Percentiles rank a stretch among this genome's conserved stretches.
Conservation (phyloP, 2,113 vertebrate genomes). For the Equus przewalskii region DNA sequence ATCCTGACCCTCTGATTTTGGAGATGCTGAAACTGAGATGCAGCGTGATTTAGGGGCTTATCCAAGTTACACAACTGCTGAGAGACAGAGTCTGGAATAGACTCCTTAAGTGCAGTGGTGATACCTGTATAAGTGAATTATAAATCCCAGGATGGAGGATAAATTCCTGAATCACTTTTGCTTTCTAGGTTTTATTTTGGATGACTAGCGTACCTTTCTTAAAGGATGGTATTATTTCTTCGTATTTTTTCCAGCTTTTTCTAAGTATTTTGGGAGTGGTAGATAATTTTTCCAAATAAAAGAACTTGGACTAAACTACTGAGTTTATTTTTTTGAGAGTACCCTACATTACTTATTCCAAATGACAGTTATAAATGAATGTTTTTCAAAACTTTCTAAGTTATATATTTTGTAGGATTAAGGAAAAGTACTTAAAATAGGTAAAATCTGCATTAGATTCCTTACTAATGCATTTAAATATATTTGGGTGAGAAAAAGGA, state of each 20-base stretch:
- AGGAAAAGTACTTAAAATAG: neutral
- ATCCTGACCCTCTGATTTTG: neutral
- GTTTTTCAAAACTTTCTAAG: constrained; percentile 23
- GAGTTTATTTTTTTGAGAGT: constrained; percentile 33
- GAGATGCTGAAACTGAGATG: neutral
- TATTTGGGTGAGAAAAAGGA: neutral
- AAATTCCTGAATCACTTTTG: neutral
- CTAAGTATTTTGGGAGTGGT: neutral
- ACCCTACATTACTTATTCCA: neutral
- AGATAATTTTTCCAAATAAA: constrained; percentile 8
- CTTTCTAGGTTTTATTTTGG: neutral
- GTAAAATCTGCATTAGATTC: constrained; percentile 13
- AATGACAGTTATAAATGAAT: neutral
- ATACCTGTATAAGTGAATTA: neutral
- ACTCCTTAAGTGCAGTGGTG: neutral
- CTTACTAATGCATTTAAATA: neutral
- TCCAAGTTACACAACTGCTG: neutral
- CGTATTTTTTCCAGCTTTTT: neutral
- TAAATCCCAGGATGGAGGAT: neutral
- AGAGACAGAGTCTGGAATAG: neutral
- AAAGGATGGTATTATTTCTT: neutral
- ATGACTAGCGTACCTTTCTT: neutral
- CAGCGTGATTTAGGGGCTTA: neutral
- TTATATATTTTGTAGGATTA: constrained; percentile 16
- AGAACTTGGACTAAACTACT: neutral